phyloP scores from a whole-genome alignment of 1,140 invertebrate species.

The Bombus waltoni region DNA sequence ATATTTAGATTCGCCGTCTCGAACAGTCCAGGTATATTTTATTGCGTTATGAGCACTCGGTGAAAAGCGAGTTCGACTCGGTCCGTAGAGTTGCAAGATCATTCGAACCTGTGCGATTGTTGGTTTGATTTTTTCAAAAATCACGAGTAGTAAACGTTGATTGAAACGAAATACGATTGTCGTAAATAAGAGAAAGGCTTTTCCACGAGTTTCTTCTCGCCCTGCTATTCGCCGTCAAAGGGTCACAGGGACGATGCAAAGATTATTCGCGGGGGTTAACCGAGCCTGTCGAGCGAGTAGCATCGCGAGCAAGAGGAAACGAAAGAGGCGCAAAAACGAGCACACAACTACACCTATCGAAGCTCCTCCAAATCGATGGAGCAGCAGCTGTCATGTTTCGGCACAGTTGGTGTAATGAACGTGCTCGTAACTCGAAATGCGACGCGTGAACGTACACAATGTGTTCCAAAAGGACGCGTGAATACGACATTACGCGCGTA shows the following conservation, averaged over 20 bases:
- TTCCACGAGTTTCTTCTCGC: too few relatives aligned
- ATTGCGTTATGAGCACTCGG: background rate
- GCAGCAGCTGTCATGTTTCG: constrained; percentile 25
- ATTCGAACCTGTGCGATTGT: too few relatives aligned
- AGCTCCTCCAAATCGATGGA: background rate
- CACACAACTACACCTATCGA: background rate
- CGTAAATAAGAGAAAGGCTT: too few relatives aligned
- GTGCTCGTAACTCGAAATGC: constrained; percentile 25
- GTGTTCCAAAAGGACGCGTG: background rate
- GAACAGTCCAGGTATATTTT: background rate
- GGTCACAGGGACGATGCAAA: too few relatives aligned
- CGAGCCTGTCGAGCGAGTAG: too few relatives aligned
- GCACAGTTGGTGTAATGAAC: constrained; percentile 17
- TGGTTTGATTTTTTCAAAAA: too few relatives aligned
- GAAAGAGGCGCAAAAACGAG: background rate
- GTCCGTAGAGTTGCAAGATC: too few relatives aligned
- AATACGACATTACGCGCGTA: background rate
- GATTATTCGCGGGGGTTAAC: background rate
- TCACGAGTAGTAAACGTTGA: too few relatives aligned
- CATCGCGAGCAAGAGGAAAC: background rate
- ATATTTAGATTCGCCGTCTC: background rate
- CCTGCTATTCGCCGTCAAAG: too few relatives aligned
- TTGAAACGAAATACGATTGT: too few relatives aligned
- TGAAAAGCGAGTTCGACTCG: too few relatives aligned
- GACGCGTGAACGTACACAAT: background rate